Base-by-base conservation (phyloP, 2,888 invertebrate species). In the Microdon myrmicae region DNA sequence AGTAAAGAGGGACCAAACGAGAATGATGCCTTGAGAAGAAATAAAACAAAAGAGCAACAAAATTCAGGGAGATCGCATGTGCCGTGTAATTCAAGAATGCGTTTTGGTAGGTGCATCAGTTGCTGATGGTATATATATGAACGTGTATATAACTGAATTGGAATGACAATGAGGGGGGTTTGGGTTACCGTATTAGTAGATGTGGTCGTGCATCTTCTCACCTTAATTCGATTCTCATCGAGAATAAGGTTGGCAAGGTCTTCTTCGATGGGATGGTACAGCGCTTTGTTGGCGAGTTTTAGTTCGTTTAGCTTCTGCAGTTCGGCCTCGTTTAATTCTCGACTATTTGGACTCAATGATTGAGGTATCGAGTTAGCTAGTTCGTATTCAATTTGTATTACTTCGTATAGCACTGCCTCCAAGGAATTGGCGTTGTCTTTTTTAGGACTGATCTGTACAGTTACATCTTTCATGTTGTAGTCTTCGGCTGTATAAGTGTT, bases 331-430 rank as follows among this genome's bases (percentile, higher is more conserved):
- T 88, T 89, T 29, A 90, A 79, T 69, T 86, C 86, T 26, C 85
- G 71, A 23, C 69, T 72, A 5, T 67, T 61, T 20, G 38, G 31
- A 38, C 25, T 44, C 39, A 68, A 51, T 59, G 68, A 64, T 58
- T 61, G 47, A 58, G 68, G 39, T 70, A 70, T 48, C 69, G 68
- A 55, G 31, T 75, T 76, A 13, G 92, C 82, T 72, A 76, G 71
- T 71, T 90, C 90, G 75, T 89, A 93, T 79, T 94, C 93, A 55
- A 93, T 80, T 71, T 90, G 90, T 67, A 93, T 92, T 5, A 93
- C 93, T 72, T 92, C 90, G 59, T 89, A 90, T 23, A 93, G 79
- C 71, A 93, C 91, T 0, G 91, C 89, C 74, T 92, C 92, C 76
- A 93, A 90, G 3, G 90, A 89, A 58, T 76, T 75, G 28, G 75